These are phyloP conservation scores for Ptilorrhoa leucosticta DNA, from an alignment of 2,113 vertebrate genomes.

Conservation along the genomic window DNA sequence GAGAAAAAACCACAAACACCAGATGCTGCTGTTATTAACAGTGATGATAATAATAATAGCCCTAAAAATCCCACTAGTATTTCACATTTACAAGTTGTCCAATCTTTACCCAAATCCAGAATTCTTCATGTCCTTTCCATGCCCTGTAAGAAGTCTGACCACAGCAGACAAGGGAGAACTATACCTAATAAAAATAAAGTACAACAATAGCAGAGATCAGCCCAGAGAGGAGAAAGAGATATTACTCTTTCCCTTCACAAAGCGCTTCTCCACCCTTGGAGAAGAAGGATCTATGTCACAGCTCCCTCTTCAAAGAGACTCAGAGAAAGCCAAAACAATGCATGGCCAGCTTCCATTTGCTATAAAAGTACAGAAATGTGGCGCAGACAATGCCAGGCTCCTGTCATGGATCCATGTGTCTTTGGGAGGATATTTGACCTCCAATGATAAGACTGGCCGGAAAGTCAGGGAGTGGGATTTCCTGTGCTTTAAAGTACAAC, in stretches of 20 bases:
- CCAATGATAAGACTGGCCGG: neutral
- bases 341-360: conserved; percentile 1
- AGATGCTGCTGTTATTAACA: neutral
- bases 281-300: neutral
- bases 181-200: neutral
- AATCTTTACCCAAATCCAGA: neutral
- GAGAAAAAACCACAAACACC: neutral
- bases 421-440: neutral
- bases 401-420: accelerated
- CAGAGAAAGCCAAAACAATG: conserved; percentile 11
- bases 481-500: neutral
- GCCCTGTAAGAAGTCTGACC: neutral
- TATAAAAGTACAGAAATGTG: neutral
- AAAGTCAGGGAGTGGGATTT: conserved; percentile 20
- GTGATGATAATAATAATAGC: neutral
- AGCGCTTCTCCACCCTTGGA: neutral
- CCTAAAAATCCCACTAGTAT: neutral
- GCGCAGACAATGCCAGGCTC: neutral
- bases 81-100: neutral
- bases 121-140: neutral
- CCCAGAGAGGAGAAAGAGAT: neutral
- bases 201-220: neutral
- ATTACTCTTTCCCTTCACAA: neutral
- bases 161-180: neutral
- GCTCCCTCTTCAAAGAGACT: conserved; percentile 23